Evolutionary conservation across 2,888 invertebrate genomes (phyloP).

Genomic region (Exephanes ischioxanthus): DNA sequence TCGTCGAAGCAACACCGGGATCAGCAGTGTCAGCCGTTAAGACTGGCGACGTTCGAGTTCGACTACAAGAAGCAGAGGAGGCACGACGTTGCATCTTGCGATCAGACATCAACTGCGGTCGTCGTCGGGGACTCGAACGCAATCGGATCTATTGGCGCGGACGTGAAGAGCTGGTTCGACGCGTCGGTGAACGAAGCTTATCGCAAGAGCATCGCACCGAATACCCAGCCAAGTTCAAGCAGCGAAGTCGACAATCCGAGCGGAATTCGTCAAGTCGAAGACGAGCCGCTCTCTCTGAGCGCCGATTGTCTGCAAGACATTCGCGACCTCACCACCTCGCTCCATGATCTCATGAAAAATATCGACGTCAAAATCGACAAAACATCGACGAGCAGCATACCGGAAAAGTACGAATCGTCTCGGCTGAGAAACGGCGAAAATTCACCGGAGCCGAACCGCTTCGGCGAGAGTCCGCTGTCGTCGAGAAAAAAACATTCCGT

Average conservation of each 20-base stretch:
- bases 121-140: slow-evolving; percentile 49
- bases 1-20: slow-evolving; percentile 82
- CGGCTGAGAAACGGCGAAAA: slow-evolving; percentile 22
- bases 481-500: slow-evolving; percentile 62
- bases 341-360: slow-evolving; percentile 75
- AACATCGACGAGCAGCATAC: slow-evolving; percentile 74
- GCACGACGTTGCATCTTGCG: slow-evolving; percentile 48
- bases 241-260: slow-evolving; percentile 73
- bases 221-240: slow-evolving; percentile 27
- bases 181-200: slow-evolving; percentile 60
- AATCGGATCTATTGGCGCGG: slow-evolving; percentile 50
- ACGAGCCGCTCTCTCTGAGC: slow-evolving; percentile 74
- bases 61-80: slow-evolving; percentile 76
- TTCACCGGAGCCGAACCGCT: background rate
- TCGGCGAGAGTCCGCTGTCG: slow-evolving; percentile 27
- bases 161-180: slow-evolving; percentile 64
- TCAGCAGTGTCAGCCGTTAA: slow-evolving; percentile 84
- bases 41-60: slow-evolving; percentile 80
- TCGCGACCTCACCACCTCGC: slow-evolving; percentile 73
- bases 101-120: slow-evolving; percentile 19
- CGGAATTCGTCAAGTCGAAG: slow-evolving; percentile 67
- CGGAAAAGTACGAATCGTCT: slow-evolving; percentile 59
- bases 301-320: slow-evolving; percentile 76
- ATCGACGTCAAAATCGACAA: slow-evolving; percentile 68
- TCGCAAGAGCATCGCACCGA: slow-evolving; percentile 56